These are phyloP conservation scores for Eristalinus sepulchralis DNA, from an alignment of 2,888 invertebrate genomes.

Conservation along the genomic window DNA sequence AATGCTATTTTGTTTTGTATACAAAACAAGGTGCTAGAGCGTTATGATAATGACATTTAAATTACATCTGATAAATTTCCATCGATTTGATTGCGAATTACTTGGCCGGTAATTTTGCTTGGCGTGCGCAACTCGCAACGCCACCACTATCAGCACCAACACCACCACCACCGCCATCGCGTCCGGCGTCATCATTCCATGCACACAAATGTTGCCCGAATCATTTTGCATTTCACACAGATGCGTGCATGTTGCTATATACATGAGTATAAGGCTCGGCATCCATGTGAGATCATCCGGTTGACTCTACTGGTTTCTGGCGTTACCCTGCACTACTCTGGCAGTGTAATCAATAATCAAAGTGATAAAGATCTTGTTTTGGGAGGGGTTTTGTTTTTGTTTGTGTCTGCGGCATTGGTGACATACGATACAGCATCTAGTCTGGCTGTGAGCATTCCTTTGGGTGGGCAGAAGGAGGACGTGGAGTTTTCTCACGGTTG, in stretches of 20 bases:
- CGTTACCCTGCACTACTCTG: slow-evolving; percentile 43
- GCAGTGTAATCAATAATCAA: slow-evolving; percentile 80
- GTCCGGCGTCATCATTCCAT: not conserved
- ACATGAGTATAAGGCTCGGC: slow-evolving; percentile 36
- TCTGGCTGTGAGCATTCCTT: slow-evolving; percentile 40
- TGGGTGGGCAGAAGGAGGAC: not conserved
- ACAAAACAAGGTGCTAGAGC: slow-evolving; percentile 60
- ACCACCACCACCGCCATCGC: not conserved
- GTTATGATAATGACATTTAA: slow-evolving; percentile 75
- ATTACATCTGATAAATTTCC: slow-evolving; percentile 72
- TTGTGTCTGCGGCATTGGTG: slow-evolving; percentile 24
- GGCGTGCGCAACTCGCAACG: slow-evolving; percentile 29
- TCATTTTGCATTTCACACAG: slow-evolving; percentile 5
- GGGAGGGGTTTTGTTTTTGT: slow-evolving; percentile 30
- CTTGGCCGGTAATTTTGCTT: slow-evolving; percentile 54
- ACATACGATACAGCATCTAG: slow-evolving; percentile 56
- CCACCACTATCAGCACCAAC: not conserved
- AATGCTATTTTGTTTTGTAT: slow-evolving; percentile 36
- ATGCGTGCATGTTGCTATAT: slow-evolving; percentile 31
- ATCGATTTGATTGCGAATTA: slow-evolving; percentile 54
- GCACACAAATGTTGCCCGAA: slow-evolving; percentile 17
- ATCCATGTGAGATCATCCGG: slow-evolving; percentile 57
- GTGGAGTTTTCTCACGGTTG: slow-evolving; percentile 5
- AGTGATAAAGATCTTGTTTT: slow-evolving; percentile 80
- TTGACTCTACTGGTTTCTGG: not conserved